Conservation (phyloP, 1,140 invertebrate species). For the Hestina assimilis region DNA sequence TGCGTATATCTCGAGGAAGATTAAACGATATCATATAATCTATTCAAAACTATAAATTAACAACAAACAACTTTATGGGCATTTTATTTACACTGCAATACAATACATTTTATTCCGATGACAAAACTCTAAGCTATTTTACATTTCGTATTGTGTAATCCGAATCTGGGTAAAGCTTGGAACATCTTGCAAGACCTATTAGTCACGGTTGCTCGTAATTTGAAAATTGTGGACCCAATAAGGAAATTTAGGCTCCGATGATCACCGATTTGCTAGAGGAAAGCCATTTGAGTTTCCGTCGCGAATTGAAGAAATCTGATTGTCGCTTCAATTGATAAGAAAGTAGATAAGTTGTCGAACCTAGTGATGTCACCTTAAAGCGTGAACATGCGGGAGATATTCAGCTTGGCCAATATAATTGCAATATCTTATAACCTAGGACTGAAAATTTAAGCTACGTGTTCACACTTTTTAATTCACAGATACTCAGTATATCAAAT, state of each 20-base stretch:
- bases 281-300: background rate
- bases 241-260: conserved; percentile 17
- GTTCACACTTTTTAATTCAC: too few species aligned
- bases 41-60: too few species aligned
- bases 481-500: too few species aligned
- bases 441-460: too few species aligned
- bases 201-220: conserved; percentile 14
- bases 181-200: conserved; percentile 6
- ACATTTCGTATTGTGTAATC: background rate
- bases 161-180: conserved; percentile 9
- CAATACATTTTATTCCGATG: background rate
- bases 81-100: too few species aligned
- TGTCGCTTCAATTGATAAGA: background rate
- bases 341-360: background rate
- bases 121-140: background rate
- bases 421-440: too few species aligned
- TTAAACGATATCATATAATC: too few species aligned
- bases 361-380: too few species aligned
- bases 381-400: too few species aligned
- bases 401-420: too few species aligned
- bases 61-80: too few species aligned
- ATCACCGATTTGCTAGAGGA: background rate
- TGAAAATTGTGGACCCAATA: conserved; percentile 3
- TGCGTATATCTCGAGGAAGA: too few species aligned
- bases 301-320: background rate